phyloP scores from a whole-genome alignment of 2,888 invertebrate species.

The Caenorhabditis sp. region DNA sequence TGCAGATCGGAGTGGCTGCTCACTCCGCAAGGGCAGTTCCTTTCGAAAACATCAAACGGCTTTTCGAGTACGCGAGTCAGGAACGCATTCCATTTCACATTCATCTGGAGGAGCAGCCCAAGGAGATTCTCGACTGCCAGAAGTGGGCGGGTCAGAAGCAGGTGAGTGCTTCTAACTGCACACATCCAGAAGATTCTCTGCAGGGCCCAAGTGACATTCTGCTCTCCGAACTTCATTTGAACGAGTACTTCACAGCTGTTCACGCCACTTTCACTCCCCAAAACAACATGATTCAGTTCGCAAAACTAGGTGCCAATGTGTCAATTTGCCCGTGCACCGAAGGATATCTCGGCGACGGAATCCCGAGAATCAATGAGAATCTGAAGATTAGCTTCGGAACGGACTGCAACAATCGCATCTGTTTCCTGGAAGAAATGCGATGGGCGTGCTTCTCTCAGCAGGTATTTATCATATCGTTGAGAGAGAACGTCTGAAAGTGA shows the following conservation, averaged over 20 bases:
- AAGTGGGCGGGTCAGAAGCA: constrained; percentile 47
- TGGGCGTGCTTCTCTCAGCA: constrained; percentile 78
- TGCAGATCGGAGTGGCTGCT: constrained; percentile 68
- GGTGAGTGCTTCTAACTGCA: not conserved
- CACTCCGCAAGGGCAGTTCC: constrained; percentile 77
- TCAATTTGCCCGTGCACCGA: constrained; percentile 77
- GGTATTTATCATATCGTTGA: constrained; percentile 42
- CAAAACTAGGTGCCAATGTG: constrained; percentile 68
- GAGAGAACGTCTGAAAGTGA: not conserved
- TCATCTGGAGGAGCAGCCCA: constrained; percentile 78
- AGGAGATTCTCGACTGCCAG: constrained; percentile 72
- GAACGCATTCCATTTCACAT: constrained; percentile 75
- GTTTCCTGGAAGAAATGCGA: constrained; percentile 77
- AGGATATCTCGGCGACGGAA: constrained; percentile 77
- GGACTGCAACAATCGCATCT: constrained; percentile 77
- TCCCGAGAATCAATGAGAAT: constrained; percentile 66
- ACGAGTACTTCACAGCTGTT: constrained; percentile 70
- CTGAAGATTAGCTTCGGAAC: constrained; percentile 74
- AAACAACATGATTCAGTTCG: constrained; percentile 62
- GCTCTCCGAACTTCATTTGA: constrained; percentile 53
- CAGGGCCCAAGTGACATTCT: constrained; percentile 65
- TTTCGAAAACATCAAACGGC: constrained; percentile 57
- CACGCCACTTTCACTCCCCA: constrained; percentile 75
- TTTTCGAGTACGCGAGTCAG: constrained; percentile 63
- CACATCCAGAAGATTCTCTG: not conserved